Percentiles rank a stretch among this genome's conserved stretches.
These are phyloP conservation scores for Watsonalla binaria DNA, from an alignment of 2,888 invertebrate genomes.

Conservation along the genomic window DNA sequence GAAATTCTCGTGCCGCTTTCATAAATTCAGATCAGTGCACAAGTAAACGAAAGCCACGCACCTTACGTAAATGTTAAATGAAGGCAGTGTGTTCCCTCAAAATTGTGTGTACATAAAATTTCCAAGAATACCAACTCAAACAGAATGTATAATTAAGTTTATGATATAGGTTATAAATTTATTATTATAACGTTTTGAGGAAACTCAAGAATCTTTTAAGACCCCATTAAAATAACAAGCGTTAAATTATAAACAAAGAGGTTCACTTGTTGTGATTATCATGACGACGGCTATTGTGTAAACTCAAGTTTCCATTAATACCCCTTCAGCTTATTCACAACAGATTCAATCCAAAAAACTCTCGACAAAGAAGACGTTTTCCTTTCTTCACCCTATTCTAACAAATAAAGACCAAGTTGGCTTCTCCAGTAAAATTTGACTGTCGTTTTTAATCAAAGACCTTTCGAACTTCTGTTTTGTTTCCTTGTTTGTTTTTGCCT, in stretches of 20 bases:
- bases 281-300: constrained; percentile 22
- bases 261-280: constrained; percentile 25
- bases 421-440: constrained; percentile 34
- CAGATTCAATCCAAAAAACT: constrained; percentile 37
- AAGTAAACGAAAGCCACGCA: constrained; percentile 15
- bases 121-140: constrained; percentile 19
- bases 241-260: constrained; percentile 8
- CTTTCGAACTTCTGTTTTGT: constrained; percentile 47
- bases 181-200: neutral
- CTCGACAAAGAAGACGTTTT: constrained; percentile 24
- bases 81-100: constrained; percentile 27
- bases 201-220: neutral
- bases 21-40: constrained; percentile 15
- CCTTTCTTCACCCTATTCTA: constrained; percentile 24
- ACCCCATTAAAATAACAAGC: neutral
- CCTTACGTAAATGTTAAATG: constrained; percentile 31
- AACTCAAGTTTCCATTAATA: constrained; percentile 22
- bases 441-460: constrained; percentile 54
- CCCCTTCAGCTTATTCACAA: constrained; percentile 31
- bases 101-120: constrained; percentile 21
- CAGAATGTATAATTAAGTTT: constrained; percentile 27
- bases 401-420: constrained; percentile 38
- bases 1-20: constrained; percentile 12
- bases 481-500: constrained; percentile 44
- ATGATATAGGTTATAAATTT: constrained; percentile 12